These are phyloP conservation scores for Plectropomus leopardus DNA, from an alignment of 2,113 vertebrate species.

Conservation along the genomic window DNA sequence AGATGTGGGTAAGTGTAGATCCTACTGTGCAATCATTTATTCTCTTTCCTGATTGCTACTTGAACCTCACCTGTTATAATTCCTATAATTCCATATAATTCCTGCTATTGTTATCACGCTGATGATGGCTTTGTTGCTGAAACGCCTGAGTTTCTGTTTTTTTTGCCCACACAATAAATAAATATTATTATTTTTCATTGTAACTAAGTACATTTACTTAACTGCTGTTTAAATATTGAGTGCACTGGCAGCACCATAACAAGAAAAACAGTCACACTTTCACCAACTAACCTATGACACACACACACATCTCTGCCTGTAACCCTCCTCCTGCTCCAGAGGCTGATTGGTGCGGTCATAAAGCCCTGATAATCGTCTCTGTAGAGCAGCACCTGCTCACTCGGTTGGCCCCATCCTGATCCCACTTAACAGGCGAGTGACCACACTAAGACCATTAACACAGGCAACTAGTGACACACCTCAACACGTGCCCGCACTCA, in stretches of 20 bases:
- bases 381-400: slow-evolving; percentile 60
- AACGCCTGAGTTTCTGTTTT: too few species aligned
- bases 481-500: slow-evolving; percentile 45
- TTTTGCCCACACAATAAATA: too few species aligned
- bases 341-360: slow-evolving; percentile 42
- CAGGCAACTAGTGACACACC: slow-evolving; percentile 54
- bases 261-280: background rate
- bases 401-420: slow-evolving; percentile 55
- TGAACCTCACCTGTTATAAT: too few species aligned
- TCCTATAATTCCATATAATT: too few species aligned
- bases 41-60: too few species aligned
- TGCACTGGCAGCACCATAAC: background rate
- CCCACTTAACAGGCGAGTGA: slow-evolving; percentile 75
- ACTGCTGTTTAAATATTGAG: background rate
- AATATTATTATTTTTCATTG: too few species aligned
- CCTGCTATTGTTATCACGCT: too few species aligned
- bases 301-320: background rate
- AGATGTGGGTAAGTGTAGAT: background rate
- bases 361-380: slow-evolving; percentile 72
- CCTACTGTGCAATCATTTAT: background rate
- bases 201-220: too few species aligned
- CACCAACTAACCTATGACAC: background rate
- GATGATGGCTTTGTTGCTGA: too few species aligned
- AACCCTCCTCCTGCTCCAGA: background rate
- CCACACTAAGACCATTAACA: slow-evolving; percentile 72